Evolutionary conservation across 2,888 invertebrate genomes (phyloP), one percentile per base, ranked within the genome.

Genomic region (Eilema griseolum): DNA sequence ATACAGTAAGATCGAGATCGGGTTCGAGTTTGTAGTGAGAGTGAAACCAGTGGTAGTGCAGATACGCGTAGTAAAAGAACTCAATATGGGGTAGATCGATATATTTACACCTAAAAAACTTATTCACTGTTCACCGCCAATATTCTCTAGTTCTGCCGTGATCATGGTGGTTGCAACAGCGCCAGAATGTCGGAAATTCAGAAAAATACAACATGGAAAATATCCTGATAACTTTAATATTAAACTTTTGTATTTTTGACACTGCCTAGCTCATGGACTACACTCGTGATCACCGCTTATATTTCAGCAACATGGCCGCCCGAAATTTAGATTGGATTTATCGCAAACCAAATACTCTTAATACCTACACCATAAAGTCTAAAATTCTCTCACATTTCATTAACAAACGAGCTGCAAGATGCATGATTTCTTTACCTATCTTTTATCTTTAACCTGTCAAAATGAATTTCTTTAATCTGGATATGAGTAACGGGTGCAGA

Each of bases 321-420:
- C 92, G 90, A 91, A 92, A 89, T 90, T 79, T 88, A 90, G 91
- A 92, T 93, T 92, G 90, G 72, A 71, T 76, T 77, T 71, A 80
- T 85, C 79, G 83, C 78, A 83, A 76, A 74, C 74, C 74, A 75
- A 60, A 77, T 70, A 67, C 67, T 68, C 77, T 77, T 87, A 87
- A 77, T 41, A 28, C 12, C 79, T 23, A 74, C 4, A 0, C 0
- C 0, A 59, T 85, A 89, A 76, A 71, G 87, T 80, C 14, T n/a
- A 83, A 16, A 70, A 81, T 78, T 88, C 26, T 71, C 66, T 33
- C 28, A 73, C 3, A 74, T 70, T 74, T 66, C n/a, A 71, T 81
- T 82, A 87, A 87, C 85, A 85, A 88, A 87, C 86, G 66, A 59
- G 73, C 67, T 60, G 26, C 28, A 71, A 69, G 60, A 66, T 46